Conservation (phyloP, 2,888 invertebrate genomes). For the Spilarctia lutea region DNA sequence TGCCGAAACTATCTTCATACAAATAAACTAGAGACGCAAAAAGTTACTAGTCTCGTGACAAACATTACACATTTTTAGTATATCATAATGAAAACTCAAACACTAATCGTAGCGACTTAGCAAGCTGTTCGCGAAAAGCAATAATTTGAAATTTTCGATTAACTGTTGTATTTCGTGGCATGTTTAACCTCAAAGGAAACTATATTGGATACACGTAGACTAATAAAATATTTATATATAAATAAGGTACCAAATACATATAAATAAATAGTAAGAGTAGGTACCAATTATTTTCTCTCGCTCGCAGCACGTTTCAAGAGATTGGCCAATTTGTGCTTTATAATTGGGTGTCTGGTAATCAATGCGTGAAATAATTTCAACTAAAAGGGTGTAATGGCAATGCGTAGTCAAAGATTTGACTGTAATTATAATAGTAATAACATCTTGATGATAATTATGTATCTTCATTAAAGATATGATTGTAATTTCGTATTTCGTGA, state of each 20-base stretch:
- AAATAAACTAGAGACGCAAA: too few species aligned
- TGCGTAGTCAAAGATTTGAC: not conserved
- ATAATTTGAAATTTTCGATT: not conserved
- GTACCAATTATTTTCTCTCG: slow-evolving; percentile 53
- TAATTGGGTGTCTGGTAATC: slow-evolving; percentile 73
- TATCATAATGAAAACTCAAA: not conserved
- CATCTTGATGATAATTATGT: slow-evolving; percentile 1
- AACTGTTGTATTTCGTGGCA: not conserved
- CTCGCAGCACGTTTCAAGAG: slow-evolving; percentile 54
- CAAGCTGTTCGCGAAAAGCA: not conserved
- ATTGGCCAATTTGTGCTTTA: slow-evolving; percentile 58
- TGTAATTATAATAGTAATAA: slow-evolving; percentile 2
- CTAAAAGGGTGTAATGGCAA: slow-evolving; percentile 35
- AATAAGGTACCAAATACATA: not conserved
- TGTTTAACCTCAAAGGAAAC: not conserved
- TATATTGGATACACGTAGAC: not conserved
- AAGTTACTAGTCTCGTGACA: too few species aligned
- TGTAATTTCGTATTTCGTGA: too few species aligned
- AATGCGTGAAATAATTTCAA: slow-evolving; percentile 71
- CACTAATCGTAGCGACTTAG: not conserved
- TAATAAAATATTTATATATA: slow-evolving; percentile 7
- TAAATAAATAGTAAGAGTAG: slow-evolving; percentile 15
- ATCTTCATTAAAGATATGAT: not conserved
- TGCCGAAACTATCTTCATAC: too few species aligned
- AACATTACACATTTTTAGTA: too few species aligned